Evolutionary conservation across 2,888 invertebrate genomes (phyloP).

Genomic region (Drosophila colorata): DNA sequence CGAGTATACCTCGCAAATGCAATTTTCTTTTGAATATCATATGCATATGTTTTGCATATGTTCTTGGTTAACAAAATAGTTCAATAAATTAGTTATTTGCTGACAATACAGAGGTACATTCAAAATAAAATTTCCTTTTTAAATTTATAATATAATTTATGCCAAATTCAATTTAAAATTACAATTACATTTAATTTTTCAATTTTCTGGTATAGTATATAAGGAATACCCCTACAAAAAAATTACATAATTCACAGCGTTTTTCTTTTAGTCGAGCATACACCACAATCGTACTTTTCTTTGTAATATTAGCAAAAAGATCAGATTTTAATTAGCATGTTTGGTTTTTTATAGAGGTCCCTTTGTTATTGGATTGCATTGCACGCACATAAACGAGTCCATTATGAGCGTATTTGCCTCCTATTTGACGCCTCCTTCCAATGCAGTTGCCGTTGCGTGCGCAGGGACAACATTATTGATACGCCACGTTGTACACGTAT

Average conservation of each 20-base stretch:
- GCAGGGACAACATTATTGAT: slow-evolving; percentile 51
- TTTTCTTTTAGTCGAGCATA: neutral
- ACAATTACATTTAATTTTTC: no score
- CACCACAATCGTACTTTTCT: neutral
- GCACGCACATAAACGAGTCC: slow-evolving; percentile 17
- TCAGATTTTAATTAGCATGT: slow-evolving; percentile 29
- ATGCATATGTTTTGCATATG: no score
- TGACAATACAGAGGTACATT: no score
- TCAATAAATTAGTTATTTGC: no score
- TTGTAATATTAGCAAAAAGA: slow-evolving; percentile 30
- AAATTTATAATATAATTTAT: no score
- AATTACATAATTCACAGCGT: no score
- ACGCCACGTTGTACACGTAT: slow-evolving; percentile 55
- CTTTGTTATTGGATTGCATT: slow-evolving; percentile 11
- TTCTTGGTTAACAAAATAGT: no score
- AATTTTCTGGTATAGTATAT: no score
- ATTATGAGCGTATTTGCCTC: slow-evolving; percentile 20
- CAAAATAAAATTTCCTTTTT: no score
- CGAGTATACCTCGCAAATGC: no score
- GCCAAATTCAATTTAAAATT: no score
- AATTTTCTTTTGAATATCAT: slow-evolving; percentile 13
- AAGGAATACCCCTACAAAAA: no score
- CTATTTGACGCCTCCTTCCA: neutral
- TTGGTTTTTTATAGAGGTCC: slow-evolving; percentile 14
- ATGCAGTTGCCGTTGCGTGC: slow-evolving; percentile 29